phyloP scores from a whole-genome alignment of 2,888 invertebrate genomes.

The Cylindroiulus punctatus region DNA sequence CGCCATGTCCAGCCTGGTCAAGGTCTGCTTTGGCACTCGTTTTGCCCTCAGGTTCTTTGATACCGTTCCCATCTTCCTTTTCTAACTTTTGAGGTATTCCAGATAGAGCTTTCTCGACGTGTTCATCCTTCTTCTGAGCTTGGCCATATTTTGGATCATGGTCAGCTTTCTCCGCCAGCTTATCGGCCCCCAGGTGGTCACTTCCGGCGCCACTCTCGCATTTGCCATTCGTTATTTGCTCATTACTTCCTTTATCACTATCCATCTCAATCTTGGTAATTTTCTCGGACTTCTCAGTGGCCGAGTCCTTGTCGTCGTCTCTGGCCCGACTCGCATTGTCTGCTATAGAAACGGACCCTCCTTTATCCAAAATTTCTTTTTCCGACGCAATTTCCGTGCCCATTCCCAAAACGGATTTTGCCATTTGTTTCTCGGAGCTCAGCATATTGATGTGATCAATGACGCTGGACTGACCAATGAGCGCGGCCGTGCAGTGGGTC shows the following conservation, averaged over 20 bases:
- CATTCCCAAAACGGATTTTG: neutral
- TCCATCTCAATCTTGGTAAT: neutral
- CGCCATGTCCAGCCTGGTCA: neutral
- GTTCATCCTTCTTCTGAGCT: neutral
- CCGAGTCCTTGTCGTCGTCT: neutral
- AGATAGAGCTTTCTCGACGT: neutral
- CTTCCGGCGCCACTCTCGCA: no score
- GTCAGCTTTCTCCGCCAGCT: neutral
- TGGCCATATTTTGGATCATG: neutral
- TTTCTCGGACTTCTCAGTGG: conserved; percentile 4
- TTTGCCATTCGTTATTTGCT: no score
- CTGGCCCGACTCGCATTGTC: neutral
- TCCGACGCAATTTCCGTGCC: neutral
- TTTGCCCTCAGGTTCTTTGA: neutral
- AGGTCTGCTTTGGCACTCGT: neutral
- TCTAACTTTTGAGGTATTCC: neutral
- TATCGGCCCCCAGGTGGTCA: no score
- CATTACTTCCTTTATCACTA: no score
- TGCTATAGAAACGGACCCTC: neutral
- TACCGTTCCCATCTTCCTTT: neutral
- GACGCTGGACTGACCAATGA: conserved; percentile 29
- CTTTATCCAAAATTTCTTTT: conserved; percentile 16
- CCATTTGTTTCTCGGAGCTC: neutral
- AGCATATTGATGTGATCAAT: conserved; percentile 16
- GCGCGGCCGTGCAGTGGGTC: conserved; percentile 16